Base-by-base conservation (phyloP, 1,140 invertebrate genomes). In the Zaprionus capensis region DNA sequence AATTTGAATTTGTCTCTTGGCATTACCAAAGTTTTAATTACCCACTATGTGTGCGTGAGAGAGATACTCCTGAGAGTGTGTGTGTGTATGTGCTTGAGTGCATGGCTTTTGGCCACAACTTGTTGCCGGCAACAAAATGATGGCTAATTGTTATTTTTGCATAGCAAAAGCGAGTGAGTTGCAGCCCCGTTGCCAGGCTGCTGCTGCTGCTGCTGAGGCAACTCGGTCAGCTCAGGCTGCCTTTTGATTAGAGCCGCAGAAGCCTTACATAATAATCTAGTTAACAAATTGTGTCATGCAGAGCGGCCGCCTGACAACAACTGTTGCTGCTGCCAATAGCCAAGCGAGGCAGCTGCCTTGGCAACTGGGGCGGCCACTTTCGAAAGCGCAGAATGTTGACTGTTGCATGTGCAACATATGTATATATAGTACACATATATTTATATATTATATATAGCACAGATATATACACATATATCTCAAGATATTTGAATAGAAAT, bases 281-380 rank as follows among this genome's bases (percentile, higher is more conserved):
- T 87, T 87, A 87, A 87, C 83, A 87, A 87, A 88, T 87, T 87
- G 83, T 87, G 83, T 87, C 83, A 87, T 87, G 83, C 78, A 81
- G 83, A 70, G 72, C 80, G 41, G 70, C 72, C 75, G 67, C 76
- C 81, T 71, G 56, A 82, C 64, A 51, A 51, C 53, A 75, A 81
- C 31, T 36, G 49, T 36, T 20, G 28, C 41, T 24, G 53, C 51
- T 38, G 6, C 17, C 20, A 31, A 14, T 17, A 26, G 6, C 14
- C 20, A 22, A 14, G 12, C n/a, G 41, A 7, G 41, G 63, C 71
- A 69, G 80, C 81, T 65, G 67, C 57, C 71, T 57, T 70, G 61
- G 80, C 82, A 73, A 67, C 71, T 20, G 57, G 76, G 72, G 67
- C 67, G 69, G 76, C 58, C 76, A 88, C 84, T 87, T 87, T 87